Conservation (phyloP, 2,888 invertebrate species). For the Dicycla oo region DNA sequence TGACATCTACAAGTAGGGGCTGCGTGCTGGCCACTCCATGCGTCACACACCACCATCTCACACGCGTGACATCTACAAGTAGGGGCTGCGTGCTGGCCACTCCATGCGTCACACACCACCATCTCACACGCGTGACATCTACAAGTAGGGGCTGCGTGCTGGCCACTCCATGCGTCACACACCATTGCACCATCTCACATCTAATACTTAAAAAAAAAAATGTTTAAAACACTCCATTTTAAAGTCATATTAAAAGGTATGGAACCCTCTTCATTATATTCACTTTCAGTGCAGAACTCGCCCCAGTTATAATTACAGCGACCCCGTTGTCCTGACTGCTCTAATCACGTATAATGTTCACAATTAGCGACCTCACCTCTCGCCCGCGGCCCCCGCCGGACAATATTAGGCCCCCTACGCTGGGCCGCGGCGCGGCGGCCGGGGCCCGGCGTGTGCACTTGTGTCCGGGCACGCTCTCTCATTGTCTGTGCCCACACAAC, state of each 20-base stretch:
- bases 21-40: too few species aligned
- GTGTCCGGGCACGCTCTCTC: conserved; percentile 14
- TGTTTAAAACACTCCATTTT: too few species aligned
- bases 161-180: too few species aligned
- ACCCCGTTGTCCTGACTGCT: conserved; percentile 14
- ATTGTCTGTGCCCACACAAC: conserved; percentile 23
- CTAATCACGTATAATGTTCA: conserved; percentile 54
- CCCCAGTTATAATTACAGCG: neutral
- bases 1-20: too few species aligned
- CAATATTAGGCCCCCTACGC: conserved; percentile 28
- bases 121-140: too few species aligned
- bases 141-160: too few species aligned
- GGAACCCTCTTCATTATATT: neutral
- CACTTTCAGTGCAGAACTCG: neutral
- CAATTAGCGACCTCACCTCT: conserved; percentile 31
- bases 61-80: too few species aligned
- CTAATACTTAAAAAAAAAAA: too few species aligned
- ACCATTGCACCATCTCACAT: too few species aligned
- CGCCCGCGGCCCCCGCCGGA: conserved; percentile 17
- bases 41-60: too few species aligned
- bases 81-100: too few species aligned
- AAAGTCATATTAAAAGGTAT: neutral
- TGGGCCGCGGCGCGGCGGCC: neutral
- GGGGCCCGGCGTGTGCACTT: conserved; percentile 26
- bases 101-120: too few species aligned